A percentile compares a stretch with the other conserved stretches of the same genome.
Evolutionary conservation across 2,797 vertebrate genomes (phyloP).

Genomic region (Mastacembelus armatus): DNA sequence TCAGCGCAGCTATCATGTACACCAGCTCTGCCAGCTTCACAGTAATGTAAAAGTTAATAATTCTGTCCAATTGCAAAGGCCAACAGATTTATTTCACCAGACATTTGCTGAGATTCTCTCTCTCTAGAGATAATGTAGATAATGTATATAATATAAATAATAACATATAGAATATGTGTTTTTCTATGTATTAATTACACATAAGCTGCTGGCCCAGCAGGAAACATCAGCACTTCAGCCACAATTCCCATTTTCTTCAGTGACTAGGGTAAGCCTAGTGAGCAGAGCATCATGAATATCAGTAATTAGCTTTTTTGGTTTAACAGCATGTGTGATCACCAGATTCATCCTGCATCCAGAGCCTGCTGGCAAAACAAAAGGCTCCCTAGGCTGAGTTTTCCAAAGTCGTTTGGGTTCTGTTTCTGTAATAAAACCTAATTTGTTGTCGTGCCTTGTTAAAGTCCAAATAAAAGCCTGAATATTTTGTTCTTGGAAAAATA

Average conservation of each 20-base stretch:
- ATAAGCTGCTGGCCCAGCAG: conserved; percentile 36
- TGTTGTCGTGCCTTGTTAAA: conserved; percentile 77
- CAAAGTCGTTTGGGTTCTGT: conserved; percentile 59
- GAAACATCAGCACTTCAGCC: conserved; percentile 36
- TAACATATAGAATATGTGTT: conserved; percentile 24
- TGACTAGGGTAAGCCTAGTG: conserved; percentile 45
- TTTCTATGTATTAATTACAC: conserved; percentile 49
- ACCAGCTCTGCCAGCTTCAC: conserved; percentile 25
- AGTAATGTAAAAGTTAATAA: conserved; percentile 38
- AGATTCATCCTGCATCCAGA: conserved; percentile 52
- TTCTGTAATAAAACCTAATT: conserved; percentile 74
- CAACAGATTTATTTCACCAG: conserved; percentile 30
- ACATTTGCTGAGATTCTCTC: conserved; percentile 26
- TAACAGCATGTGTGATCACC: conserved; percentile 66
- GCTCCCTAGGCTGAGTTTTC: conserved; percentile 56
- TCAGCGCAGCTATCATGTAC: conserved; percentile 47
- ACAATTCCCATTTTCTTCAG: conserved; percentile 47
- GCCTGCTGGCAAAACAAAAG: conserved; percentile 64
- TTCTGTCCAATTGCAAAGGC: conserved; percentile 40
- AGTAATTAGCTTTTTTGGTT: conserved; percentile 70
- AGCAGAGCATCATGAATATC: conserved; percentile 62
- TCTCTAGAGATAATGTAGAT: too few relatives aligned
- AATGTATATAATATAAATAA: too few relatives aligned
- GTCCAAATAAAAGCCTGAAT: conserved; percentile 73
- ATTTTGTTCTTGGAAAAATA: conserved; percentile 71